These are phyloP conservation scores for Nymphicus hollandicus DNA, from an alignment of 2,113 vertebrate species.

Conservation along the genomic window DNA sequence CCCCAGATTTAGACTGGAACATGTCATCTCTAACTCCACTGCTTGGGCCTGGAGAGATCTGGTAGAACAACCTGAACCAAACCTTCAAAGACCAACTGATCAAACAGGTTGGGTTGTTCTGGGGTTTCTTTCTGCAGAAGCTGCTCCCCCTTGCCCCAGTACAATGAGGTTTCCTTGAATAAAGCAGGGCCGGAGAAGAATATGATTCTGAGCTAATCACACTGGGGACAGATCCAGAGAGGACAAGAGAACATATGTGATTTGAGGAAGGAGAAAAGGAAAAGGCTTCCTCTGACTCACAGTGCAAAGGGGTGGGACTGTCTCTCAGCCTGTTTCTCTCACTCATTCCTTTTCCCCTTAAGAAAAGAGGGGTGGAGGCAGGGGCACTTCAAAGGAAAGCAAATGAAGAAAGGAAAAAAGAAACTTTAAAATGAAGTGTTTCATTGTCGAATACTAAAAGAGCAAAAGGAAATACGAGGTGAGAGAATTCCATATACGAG, in stretches of 20 bases:
- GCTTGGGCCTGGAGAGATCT: not conserved
- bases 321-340: not conserved
- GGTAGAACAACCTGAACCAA: not conserved
- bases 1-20: not conserved
- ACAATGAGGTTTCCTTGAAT: not conserved
- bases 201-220: not conserved
- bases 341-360: not conserved
- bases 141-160: accelerated
- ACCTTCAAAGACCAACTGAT: not conserved
- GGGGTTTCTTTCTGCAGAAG: not conserved
- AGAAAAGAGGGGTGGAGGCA: not conserved
- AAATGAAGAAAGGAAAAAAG: not conserved
- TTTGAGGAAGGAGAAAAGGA: not conserved
- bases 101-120: not conserved
- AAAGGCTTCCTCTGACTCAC: not conserved
- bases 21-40: not conserved
- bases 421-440: not conserved
- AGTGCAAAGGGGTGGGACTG: not conserved
- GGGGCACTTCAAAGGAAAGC: not conserved
- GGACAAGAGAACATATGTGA: not conserved
- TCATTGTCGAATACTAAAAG: not conserved
- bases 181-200: not conserved
- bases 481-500: not conserved
- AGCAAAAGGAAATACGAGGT: not conserved
- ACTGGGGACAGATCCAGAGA: not conserved